Percentiles rank a stretch among this genome's conserved stretches.
Evolutionary conservation across 1,140 invertebrate species (phyloP).

Genomic region (Caenorhabditis brenneri): DNA sequence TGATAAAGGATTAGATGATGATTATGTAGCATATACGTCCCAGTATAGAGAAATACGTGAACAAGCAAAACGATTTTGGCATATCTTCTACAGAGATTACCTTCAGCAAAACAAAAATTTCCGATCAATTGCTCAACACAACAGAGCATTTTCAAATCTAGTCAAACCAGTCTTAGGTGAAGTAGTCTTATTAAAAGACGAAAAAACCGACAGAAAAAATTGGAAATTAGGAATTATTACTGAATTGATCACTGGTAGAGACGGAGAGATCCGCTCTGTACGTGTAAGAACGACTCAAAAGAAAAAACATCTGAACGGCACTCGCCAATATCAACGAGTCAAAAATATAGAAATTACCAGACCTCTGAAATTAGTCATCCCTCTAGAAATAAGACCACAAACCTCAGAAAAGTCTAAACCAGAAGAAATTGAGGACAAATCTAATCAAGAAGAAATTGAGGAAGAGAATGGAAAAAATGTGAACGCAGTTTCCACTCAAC

Average conservation of each 20-base stretch:
- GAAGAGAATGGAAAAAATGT: background rate
- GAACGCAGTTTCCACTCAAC: too few relatives aligned
- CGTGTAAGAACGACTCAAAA: background rate
- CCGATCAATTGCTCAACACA: background rate
- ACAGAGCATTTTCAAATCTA: background rate
- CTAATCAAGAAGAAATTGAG: background rate
- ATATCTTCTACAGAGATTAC: background rate
- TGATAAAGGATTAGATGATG: too few relatives aligned
- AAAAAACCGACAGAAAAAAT: background rate
- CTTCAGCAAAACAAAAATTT: background rate
- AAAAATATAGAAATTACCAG: background rate
- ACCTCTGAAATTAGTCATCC: slow-evolving; percentile 13
- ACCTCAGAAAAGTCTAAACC: background rate
- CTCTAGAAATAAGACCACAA: slow-evolving; percentile 42
- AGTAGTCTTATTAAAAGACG: slow-evolving; percentile 45
- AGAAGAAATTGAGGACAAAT: background rate
- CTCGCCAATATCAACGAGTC: background rate
- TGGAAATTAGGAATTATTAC: slow-evolving; percentile 42
- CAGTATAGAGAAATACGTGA: too few relatives aligned
- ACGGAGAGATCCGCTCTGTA: slow-evolving; percentile 18
- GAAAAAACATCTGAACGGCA: background rate
- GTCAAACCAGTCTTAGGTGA: slow-evolving; percentile 5
- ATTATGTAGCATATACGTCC: too few relatives aligned
- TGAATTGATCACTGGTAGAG: slow-evolving; percentile 16
- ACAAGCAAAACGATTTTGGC: slow-evolving; percentile 29